Evolutionary conservation across 64 coral and sea anemone genomes (phyloP).

Genomic region (Hydrozoanthus tunicans): DNA sequence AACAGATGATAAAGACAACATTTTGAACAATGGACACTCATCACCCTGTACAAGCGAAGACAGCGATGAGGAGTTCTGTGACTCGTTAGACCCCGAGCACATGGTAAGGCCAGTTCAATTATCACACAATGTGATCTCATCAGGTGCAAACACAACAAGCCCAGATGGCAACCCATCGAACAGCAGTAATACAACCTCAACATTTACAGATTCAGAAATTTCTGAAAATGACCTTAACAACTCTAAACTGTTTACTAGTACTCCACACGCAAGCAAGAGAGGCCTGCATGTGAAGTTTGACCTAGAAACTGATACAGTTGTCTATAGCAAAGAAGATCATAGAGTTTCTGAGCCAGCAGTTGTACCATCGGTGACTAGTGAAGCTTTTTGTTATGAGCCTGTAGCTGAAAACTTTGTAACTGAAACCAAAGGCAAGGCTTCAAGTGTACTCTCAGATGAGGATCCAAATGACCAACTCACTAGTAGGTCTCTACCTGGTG

Average conservation of each 20-base stretch:
- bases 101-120: conserved; percentile 38
- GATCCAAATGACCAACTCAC: not conserved
- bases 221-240: conserved; percentile 63
- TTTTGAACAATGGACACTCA: conserved; percentile 12
- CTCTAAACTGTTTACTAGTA: conserved; percentile 70
- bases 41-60: conserved; percentile 75
- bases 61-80: conserved; percentile 95
- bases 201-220: conserved; percentile 76
- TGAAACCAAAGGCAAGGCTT: conserved; percentile 8
- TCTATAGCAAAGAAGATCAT: not conserved
- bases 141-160: not conserved
- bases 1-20: not conserved
- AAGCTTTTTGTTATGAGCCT: conserved; percentile 18
- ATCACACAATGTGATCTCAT: not conserved
- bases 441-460: not conserved
- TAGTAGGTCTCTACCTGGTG: conserved; percentile 49
- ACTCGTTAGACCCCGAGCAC: conserved; percentile 86
- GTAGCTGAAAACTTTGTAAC: conserved; percentile 12
- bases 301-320: conserved; percentile 37
- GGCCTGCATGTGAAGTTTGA: conserved; percentile 87
- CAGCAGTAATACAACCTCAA: conserved; percentile 57
- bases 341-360: conserved; percentile 9
- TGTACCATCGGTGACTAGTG: conserved; percentile 4
- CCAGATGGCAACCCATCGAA: conserved; percentile 47
- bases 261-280: conserved; percentile 67